Percentiles rank a stretch among this genome's conserved stretches.
Evolutionary conservation across 2,797 vertebrate genomes (phyloP).

Genomic region (Gallirallus australis): DNA sequence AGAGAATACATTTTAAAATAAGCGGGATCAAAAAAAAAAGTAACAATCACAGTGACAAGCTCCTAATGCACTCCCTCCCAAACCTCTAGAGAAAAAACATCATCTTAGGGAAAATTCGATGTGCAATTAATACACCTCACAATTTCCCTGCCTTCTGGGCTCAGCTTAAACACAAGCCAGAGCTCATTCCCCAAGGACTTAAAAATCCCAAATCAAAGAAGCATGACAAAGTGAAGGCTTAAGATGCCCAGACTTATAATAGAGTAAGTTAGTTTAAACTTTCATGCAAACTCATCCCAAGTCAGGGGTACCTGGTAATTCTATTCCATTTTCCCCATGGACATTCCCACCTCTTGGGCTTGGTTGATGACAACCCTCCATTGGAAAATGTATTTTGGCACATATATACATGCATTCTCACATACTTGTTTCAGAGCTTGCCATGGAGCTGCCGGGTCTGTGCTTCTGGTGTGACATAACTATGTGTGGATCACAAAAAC

Average conservation of each 20-base stretch:
- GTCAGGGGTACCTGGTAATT: neutral
- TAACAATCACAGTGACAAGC: neutral
- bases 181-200: neutral
- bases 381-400: neutral
- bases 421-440: neutral
- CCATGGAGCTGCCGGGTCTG: fast-evolving
- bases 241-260: neutral
- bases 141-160: neutral
- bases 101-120: neutral
- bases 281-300: neutral
- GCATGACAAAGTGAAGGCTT: neutral
- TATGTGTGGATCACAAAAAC: fast-evolving
- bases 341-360: neutral
- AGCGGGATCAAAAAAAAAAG: neutral
- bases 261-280: neutral
- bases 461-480: neutral
- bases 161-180: neutral
- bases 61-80: neutral
- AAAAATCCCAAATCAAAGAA: neutral
- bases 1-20: neutral
- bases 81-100: neutral
- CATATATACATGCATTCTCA: neutral
- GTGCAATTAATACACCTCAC: neutral
- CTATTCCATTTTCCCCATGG: neutral
- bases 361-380: neutral